These are phyloP conservation scores for Megatriorchis doriae DNA, from an alignment of 2,113 vertebrate species.

Conservation along the genomic window DNA sequence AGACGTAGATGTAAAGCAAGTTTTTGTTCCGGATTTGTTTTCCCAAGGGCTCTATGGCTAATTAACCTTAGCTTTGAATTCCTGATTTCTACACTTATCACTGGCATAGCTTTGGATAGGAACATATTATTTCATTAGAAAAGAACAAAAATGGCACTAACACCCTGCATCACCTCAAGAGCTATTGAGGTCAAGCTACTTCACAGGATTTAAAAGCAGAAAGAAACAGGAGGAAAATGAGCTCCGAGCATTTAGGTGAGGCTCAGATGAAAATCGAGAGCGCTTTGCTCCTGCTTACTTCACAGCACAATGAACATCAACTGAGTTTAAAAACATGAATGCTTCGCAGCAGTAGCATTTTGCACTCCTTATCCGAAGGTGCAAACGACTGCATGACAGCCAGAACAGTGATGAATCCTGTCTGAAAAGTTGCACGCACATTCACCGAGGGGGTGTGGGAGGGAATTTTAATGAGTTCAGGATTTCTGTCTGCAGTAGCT, in stretches of 20 bases:
- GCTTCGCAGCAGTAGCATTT: background rate
- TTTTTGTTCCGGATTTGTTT: background rate
- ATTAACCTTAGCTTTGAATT: background rate
- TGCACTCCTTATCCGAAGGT: background rate
- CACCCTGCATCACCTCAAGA: background rate
- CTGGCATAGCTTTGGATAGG: background rate
- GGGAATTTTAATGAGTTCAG: slow-evolving; percentile 25
- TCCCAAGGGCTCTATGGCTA: accelerated
- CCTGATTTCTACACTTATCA: background rate
- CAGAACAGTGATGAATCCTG: background rate
- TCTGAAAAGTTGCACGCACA: background rate
- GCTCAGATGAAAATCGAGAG: background rate
- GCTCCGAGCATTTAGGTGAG: background rate
- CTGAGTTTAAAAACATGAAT: background rate
- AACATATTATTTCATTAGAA: background rate
- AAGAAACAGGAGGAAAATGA: background rate
- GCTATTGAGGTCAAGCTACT: background rate
- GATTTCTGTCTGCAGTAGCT: slow-evolving; percentile 11
- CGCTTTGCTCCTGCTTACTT: background rate
- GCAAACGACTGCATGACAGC: background rate
- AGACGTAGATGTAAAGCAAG: background rate
- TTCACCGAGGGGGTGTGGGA: background rate
- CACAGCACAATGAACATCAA: background rate
- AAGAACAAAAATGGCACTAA: background rate
- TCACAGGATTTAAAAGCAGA: background rate